Percentiles rank a stretch among this genome's conserved stretches.
Evolutionary conservation across 2,888 invertebrate species (phyloP).

Genomic region (Ectemnius continuus): DNA sequence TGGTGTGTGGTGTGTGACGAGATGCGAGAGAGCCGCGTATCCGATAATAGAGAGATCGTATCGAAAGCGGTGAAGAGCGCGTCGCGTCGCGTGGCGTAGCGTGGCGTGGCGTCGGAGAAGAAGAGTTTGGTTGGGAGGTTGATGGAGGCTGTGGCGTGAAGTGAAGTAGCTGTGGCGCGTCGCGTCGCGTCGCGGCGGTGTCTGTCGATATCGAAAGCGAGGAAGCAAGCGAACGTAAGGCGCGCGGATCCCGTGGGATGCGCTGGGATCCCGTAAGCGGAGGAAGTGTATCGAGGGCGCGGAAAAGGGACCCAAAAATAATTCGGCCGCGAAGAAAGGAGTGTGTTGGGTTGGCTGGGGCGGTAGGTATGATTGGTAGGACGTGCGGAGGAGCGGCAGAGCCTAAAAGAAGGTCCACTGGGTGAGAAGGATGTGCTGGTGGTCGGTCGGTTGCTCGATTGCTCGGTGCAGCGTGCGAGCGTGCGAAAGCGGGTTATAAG

Average conservation of each 20-base stretch:
- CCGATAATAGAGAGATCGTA: no score
- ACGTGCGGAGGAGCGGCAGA: conserved; percentile 42
- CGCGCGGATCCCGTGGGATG: neutral
- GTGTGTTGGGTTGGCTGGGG: conserved; percentile 59
- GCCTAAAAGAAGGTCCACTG: conserved; percentile 61
- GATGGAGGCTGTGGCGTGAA: neutral
- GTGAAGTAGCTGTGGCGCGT: neutral
- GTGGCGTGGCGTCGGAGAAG: no score
- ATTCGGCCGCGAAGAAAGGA: conserved; percentile 76
- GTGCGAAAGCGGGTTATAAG: conserved; percentile 61
- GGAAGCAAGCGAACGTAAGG: no score
- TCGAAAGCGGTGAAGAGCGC: no score
- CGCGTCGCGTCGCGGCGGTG: neutral
- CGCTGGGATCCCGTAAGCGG: conserved; percentile 1
- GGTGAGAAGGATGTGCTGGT: no score
- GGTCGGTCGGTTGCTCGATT: no score
- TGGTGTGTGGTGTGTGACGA: no score
- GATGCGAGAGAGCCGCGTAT: no score
- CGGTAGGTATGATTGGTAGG: neutral
- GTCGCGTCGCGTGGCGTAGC: no score
- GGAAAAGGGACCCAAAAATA: conserved; percentile 78
- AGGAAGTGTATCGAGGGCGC: conserved; percentile 63
- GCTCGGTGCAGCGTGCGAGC: conserved; percentile 13
- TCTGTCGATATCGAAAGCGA: no score
- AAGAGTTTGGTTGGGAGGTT: no score